A percentile compares a stretch with the other conserved stretches of the same genome.
These are phyloP conservation scores for Oreotrochilus melanogaster DNA, from an alignment of 2,113 vertebrate species.

Conservation along the genomic window DNA sequence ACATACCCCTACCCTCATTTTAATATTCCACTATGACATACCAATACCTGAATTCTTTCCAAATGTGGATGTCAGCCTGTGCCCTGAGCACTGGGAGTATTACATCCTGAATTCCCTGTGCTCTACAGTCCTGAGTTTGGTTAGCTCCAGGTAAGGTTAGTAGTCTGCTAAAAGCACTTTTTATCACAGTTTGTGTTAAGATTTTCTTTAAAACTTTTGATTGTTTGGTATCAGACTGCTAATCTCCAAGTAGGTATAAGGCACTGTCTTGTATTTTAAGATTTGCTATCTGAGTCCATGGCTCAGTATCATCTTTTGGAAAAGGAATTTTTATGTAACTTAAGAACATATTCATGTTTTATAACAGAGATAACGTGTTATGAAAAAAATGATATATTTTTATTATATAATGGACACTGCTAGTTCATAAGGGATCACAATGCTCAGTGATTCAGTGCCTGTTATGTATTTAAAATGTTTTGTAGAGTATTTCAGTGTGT, in stretches of 20 bases:
- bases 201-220: neutral
- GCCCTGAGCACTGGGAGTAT: neutral
- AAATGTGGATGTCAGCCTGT: neutral
- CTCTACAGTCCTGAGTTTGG: neutral
- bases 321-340: conserved; percentile 6
- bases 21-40: neutral
- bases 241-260: neutral
- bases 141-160: neutral
- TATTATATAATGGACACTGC: neutral
- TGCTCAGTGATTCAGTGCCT: conserved; percentile 37
- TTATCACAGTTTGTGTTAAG: neutral
- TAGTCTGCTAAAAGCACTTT: neutral
- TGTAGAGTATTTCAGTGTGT: conserved; percentile 39
- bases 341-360: conserved; percentile 43
- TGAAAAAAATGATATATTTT: conserved; percentile 57
- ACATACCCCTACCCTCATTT: neutral
- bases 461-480: conserved; percentile 43
- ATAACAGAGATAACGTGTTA: neutral
- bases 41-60: neutral
- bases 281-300: neutral
- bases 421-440: conserved; percentile 7
- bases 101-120: neutral
- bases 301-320: neutral
- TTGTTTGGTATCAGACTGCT: neutral
- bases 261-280: neutral